Evolutionary conservation across 2,888 invertebrate species (phyloP).

Genomic region (Lithophane semibrunnea): DNA sequence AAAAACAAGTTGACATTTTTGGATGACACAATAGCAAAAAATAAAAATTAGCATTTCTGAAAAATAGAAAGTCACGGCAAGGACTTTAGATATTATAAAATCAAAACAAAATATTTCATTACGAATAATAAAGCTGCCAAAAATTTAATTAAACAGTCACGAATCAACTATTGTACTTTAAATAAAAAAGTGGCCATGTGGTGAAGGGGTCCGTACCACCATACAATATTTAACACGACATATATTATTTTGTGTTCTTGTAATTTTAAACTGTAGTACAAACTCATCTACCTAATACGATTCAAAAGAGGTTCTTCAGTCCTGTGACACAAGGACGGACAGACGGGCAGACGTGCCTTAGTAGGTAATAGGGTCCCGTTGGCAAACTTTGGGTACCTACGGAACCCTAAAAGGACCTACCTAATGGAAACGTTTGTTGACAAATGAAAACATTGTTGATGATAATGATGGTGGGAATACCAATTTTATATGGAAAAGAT

Average conservation of each 20-base stretch:
- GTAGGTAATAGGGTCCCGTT: too few species aligned
- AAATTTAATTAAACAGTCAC: conserved; percentile 26
- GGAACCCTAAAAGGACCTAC: background rate
- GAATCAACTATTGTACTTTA: conserved; percentile 35
- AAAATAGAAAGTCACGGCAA: background rate
- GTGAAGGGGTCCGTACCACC: too few species aligned
- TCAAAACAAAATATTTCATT: conserved; percentile 15
- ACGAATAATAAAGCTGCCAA: conserved; percentile 14
- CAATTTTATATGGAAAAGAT: conserved; percentile 31
- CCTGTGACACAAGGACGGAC: too few species aligned
- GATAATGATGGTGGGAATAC: conserved; percentile 54
- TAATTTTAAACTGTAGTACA: too few species aligned
- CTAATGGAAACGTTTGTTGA: conserved; percentile 7
- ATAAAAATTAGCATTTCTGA: background rate
- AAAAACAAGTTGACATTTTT: background rate
- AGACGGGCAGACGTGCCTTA: too few species aligned
- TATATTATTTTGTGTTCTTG: too few species aligned
- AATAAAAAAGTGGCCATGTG: background rate
- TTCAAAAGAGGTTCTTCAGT: too few species aligned
- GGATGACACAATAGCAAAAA: background rate
- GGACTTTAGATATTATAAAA: background rate
- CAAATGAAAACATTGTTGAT: conserved; percentile 37
- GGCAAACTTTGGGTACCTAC: too few species aligned
- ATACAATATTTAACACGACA: too few species aligned
- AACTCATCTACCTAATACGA: too few species aligned